Evolutionary conservation across 2,888 invertebrate genomes (phyloP), one percentile per base, ranked within the genome.

Genomic region (Platycheirus rosarum): DNA sequence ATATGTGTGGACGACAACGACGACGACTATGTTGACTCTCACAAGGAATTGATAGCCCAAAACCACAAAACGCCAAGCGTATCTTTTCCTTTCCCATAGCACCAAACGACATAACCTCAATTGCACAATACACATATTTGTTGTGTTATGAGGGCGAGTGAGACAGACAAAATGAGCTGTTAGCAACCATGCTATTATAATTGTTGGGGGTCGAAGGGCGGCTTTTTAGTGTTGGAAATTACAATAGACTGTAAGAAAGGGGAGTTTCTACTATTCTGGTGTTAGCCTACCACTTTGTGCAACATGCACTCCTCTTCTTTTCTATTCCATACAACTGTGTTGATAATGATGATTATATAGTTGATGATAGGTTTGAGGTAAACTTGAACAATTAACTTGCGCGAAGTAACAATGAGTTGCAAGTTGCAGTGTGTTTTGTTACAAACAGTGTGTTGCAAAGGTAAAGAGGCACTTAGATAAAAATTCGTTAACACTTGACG

Each of bases 41-140:
- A 42, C 37, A 75, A 79, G 82, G 71, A 73, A 77, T 68, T 82
- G 82, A 82, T 82, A 80, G 71, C 71, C 68, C 55, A 62, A 77
- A 77, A 82, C 82, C 82, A 55, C 82, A 82, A 18, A 71, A 63
- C 62, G 68, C 53, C 26, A 68, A 57, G 65, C 49, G 66, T 66
- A 71, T 66, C 55, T 57, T 57, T 53, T 70, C 70, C 71, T 77
- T 68, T 63, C 63, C 63, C 66, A 29, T 60, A 40, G 63, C 42
- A 55, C 18, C 46, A 44, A 26, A 37, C 44, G 68, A 63, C 63
- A 69, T 53, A 82, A 77, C 82, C 77, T 68, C 68, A 82, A 77
- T 71, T 62, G 55, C 68, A 74, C 62, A 57, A 55, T 14, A 57
- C 23, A 20, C 14, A 51, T 18, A 26, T 37, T 16, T 9, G 23